Percentiles rank a stretch among this genome's conserved stretches.
These are phyloP conservation scores for Erebia epiphron DNA, from an alignment of 2,888 invertebrate genomes.

Conservation along the genomic window DNA sequence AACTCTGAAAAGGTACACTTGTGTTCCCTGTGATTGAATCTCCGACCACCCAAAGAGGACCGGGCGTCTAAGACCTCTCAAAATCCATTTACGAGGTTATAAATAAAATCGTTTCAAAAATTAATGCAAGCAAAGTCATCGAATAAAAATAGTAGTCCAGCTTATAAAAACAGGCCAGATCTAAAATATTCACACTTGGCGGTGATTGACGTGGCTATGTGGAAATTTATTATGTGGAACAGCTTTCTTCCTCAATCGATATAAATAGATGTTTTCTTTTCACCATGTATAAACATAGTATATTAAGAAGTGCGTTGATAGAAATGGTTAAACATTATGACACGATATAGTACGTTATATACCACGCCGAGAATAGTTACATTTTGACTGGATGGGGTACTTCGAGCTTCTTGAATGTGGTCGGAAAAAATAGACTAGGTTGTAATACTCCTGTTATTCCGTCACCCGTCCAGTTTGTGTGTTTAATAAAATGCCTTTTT, in stretches of 20 bases:
- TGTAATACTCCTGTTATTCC: no score
- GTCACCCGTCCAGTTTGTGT: no score
- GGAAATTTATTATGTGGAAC: constrained; percentile 6
- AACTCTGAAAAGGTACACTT: not conserved
- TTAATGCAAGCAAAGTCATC: not conserved
- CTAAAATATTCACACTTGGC: constrained; percentile 16
- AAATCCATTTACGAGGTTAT: no score
- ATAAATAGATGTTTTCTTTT: constrained; percentile 11
- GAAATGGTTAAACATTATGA: not conserved
- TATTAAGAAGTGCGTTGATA: not conserved
- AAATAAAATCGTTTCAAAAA: not conserved
- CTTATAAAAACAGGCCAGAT: constrained; percentile 7
- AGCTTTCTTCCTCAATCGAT: constrained; percentile 14
- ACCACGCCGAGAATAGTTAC: not conserved
- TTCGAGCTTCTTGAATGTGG: not conserved
- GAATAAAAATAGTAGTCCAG: not conserved
- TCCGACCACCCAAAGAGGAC: no score
- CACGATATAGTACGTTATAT: not conserved
- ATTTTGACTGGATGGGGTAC: not conserved
- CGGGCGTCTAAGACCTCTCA: no score
- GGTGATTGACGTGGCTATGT: constrained; percentile 12
- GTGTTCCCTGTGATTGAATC: not conserved
- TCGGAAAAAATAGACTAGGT: no score
- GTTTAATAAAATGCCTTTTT: no score
- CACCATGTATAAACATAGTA: not conserved